Evolutionary conservation across 2,888 invertebrate species (phyloP).

Genomic region (Elmis aenea): DNA sequence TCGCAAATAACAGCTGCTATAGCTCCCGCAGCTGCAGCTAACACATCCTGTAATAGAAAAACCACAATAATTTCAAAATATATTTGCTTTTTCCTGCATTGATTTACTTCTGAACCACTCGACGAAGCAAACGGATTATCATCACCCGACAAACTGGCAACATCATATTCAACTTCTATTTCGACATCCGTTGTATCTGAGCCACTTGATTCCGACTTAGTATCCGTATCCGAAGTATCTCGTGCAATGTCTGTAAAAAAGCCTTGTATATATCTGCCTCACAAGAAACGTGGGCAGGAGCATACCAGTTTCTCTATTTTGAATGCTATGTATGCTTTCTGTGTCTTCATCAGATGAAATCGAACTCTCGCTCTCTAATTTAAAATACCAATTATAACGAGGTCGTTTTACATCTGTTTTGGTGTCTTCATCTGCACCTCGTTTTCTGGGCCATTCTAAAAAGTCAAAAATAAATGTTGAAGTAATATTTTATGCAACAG

Average conservation of each 20-base stretch:
- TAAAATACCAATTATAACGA: slow-evolving; percentile 30
- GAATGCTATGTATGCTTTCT: slow-evolving; percentile 60
- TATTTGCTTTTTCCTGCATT: too few species aligned
- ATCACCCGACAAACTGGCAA: slow-evolving; percentile 50
- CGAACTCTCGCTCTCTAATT: slow-evolving; percentile 47
- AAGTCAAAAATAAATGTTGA: too few species aligned
- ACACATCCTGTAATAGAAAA: slow-evolving; percentile 13
- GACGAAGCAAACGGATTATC: slow-evolving; percentile 48
- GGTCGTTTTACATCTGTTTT: slow-evolving; percentile 12
- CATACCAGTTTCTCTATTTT: slow-evolving; percentile 63
- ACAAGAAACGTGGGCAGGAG: slow-evolving; percentile 6
- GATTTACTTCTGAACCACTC: slow-evolving; percentile 52
- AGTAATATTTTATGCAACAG: too few species aligned
- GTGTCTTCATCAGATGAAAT: slow-evolving; percentile 44
- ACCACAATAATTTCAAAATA: background rate
- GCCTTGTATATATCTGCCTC: slow-evolving; percentile 24
- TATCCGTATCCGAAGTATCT: slow-evolving; percentile 43
- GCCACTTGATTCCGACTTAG: slow-evolving; percentile 24
- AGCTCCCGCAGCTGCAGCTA: slow-evolving; percentile 32
- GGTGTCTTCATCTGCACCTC: slow-evolving; percentile 5
- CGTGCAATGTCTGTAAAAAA: slow-evolving; percentile 42
- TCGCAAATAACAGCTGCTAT: slow-evolving; percentile 39
- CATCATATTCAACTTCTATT: slow-evolving; percentile 41
- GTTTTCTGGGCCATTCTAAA: slow-evolving; percentile 3
- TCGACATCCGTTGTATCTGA: slow-evolving; percentile 27